Percentiles rank a stretch among this genome's conserved stretches.
Evolutionary conservation across 2,113 vertebrate species (phyloP).

Genomic region (Sinocyclocheilus maitianheensis): DNA sequence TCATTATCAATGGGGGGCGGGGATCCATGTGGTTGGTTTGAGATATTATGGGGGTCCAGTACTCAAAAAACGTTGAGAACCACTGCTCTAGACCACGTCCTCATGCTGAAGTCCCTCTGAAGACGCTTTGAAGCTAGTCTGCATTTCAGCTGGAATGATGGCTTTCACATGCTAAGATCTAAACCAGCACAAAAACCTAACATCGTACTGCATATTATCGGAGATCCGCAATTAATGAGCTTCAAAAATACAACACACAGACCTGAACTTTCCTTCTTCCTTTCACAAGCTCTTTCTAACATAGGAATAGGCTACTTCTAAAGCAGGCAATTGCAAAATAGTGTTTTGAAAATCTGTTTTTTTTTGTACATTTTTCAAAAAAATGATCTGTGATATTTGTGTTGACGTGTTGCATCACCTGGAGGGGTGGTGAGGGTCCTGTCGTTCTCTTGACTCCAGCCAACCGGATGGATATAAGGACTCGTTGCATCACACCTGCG

Average conservation of each 20-base stretch:
- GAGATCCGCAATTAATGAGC: too few species aligned
- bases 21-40: too few species aligned
- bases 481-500: slow-evolving; percentile 85
- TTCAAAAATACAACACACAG: too few species aligned
- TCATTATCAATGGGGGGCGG: too few species aligned
- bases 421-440: slow-evolving; percentile 82
- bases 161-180: not conserved
- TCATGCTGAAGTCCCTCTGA: too few species aligned
- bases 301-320: too few species aligned
- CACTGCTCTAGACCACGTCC: too few species aligned
- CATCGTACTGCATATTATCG: not conserved
- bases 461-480: slow-evolving; percentile 86
- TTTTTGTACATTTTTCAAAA: not conserved
- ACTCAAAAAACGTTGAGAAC: too few species aligned
- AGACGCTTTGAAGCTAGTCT: not conserved
- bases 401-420: slow-evolving; percentile 67
- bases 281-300: too few species aligned
- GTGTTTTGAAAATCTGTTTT: not conserved
- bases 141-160: not conserved
- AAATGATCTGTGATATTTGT: not conserved
- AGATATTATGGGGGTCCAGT: too few species aligned
- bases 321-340: not conserved
- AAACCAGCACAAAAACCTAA: not conserved
- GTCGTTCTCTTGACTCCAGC: slow-evolving; percentile 86
- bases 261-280: too few species aligned